Base-by-base conservation (phyloP, 2,113 vertebrate genomes). In the Morone chrysops region DNA sequence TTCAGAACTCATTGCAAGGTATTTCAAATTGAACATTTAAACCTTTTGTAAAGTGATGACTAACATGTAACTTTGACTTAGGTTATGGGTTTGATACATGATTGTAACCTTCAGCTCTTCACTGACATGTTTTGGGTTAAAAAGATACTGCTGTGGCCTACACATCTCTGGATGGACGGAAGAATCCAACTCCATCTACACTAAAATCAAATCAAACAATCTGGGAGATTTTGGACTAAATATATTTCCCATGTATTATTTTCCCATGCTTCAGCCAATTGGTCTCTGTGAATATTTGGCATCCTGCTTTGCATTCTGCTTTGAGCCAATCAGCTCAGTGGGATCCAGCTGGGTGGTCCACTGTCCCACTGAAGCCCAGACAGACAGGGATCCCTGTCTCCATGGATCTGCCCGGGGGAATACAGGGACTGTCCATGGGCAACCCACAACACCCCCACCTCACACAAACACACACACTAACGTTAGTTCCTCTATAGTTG, bases 301-400 rank as follows among this genome's bases (percentile, higher is more conserved):
- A 62, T 80, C 72, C 67, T 68, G 67, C 31, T 17, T 62, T 47
- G 40, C 68, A 43, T 50, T 72, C 48, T 54, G 40, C 47, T 48
- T 22, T 66, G 22, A 74, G 43, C 51, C 62, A 60, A 38, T 79
- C 70, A 50, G 40, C 38, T 65, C 54, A 59, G 67, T 45, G 75
- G 72, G 48, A 77, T 47, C 50, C 48, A 47, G 22, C 75, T 81
- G 89, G 86, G 89, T 90, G 83, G 89, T 86, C 89, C 75, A 38
- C 38, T 8, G 53, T 71, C 56, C 41, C 59, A 54, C 48, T 4
- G 4, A 57, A 67, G 50, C 36, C 51, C 78, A 75, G 75, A 81
- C 88, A 87, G 78, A 78, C 82, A 38, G 47, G 41, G 73, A 73
- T 76, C 31, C 31, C 31, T 31, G 83, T 70, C 77, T 85, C 68